Base-by-base conservation (phyloP, 2,797 vertebrate species). In the Gymnocypris eckloni region DNA sequence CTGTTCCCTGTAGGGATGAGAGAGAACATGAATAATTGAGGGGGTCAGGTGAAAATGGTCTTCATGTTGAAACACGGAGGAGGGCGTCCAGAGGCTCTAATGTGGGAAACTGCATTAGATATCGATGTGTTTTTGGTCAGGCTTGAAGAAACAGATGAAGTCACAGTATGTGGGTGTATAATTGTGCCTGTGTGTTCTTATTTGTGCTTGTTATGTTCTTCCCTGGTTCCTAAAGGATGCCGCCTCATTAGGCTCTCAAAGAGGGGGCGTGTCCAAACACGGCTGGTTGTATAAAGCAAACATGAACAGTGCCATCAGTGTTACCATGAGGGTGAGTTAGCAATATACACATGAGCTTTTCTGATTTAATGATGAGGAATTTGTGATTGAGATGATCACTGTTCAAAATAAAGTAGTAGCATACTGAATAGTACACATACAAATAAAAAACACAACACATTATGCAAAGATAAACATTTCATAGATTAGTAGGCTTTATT, bases 271-370 rank as follows among this genome's bases (percentile, higher is more conserved):
- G 90, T 98, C 97, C 43, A 99, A 97, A 91, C 98, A 99, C 5
- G 97, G 98, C 90, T 99, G 98, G 98, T 94, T 99, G 39, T 96
- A 98, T 94, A 99, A 99, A 94, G 98, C 97, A 94, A 99, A 99
- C 92, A 97, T 99, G 97, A 99, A 99, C 91, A 98, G 97, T 79
- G 97, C 98, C 2, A 99, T 99, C 92, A 99, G 98, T 70, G 98
- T 99, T 71, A 99, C 98, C 10, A 99, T 99, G 98, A 94, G 98
- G 94, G 98, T 99, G 90, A 92, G 97, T 89, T 82, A 9, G 6
- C 33, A 56, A 73, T 28, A 41, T 28, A 70, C 16, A 20, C 25
- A 48, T 50, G 9, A 28, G 8, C 11, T 66, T 50, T 48, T 12
- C 28, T 4, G 43, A n/a, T 50, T 16, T 18, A 13, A 48, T 75